Conservation (phyloP, 2,888 invertebrate genomes). For the Volucella inanis region DNA sequence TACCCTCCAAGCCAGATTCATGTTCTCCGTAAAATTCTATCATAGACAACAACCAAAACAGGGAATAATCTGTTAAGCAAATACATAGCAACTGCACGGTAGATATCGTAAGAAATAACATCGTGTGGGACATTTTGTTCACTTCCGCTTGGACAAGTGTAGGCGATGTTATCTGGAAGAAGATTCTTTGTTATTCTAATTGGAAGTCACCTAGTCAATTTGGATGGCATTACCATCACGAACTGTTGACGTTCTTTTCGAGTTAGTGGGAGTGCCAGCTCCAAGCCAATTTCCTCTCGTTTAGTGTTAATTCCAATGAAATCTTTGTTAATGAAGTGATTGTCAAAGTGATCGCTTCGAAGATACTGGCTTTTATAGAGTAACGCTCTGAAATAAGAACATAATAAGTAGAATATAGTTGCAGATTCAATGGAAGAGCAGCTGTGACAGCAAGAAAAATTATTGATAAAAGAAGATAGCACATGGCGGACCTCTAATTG, state of each 20-base stretch:
- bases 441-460: no score
- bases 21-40: constrained; percentile 84
- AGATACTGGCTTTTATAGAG: constrained; percentile 89
- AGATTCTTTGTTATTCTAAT: not conserved
- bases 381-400: constrained; percentile 85
- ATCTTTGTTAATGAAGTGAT: constrained; percentile 87
- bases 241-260: constrained; percentile 86
- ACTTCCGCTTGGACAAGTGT: constrained; percentile 79
- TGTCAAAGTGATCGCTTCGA: constrained; percentile 88
- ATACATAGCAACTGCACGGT: constrained; percentile 89
- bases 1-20: constrained; percentile 83
- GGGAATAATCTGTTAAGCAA: constrained; percentile 89
- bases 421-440: not conserved
- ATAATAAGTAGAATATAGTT: not conserved
- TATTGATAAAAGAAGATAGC: no score
- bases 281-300: constrained; percentile 85
- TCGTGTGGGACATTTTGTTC: constrained; percentile 77
- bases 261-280: constrained; percentile 88
- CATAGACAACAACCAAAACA: constrained; percentile 89
- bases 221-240: constrained; percentile 84
- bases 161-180: constrained; percentile 78
- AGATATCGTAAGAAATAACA: constrained; percentile 86
- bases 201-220: not conserved
- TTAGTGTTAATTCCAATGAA: constrained; percentile 86
- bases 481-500: no score